Evolutionary conservation across 2,888 invertebrate genomes (phyloP).

Genomic region (Harpagoxenus sublaevis): DNA sequence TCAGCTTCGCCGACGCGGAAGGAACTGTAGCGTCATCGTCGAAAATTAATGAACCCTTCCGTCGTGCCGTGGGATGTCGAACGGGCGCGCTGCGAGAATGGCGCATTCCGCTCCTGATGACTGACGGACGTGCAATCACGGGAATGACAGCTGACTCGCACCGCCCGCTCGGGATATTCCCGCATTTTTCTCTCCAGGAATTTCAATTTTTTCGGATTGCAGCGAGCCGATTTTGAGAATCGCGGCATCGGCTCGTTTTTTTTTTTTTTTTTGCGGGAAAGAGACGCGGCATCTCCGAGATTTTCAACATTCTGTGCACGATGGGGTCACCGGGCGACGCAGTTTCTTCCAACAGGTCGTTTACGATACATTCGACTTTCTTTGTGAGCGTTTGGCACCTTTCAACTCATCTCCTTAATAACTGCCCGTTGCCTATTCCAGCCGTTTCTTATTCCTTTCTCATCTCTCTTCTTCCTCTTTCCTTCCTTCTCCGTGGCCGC

Average conservation of each 20-base stretch:
- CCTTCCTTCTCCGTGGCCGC: not conserved
- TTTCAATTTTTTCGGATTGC: slow-evolving; percentile 77
- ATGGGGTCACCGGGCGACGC: slow-evolving; percentile 56
- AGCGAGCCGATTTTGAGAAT: slow-evolving; percentile 61
- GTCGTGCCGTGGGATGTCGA: slow-evolving; percentile 55
- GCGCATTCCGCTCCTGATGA: slow-evolving; percentile 73
- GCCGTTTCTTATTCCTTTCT: not conserved
- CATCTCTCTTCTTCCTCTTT: not conserved
- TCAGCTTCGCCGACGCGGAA: slow-evolving; percentile 37
- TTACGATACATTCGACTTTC: slow-evolving; percentile 83
- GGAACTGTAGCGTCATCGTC: slow-evolving; percentile 63
- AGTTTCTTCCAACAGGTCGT: slow-evolving; percentile 68
- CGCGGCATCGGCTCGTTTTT: slow-evolving; percentile 45
- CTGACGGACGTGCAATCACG: slow-evolving; percentile 76
- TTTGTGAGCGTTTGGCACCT: slow-evolving; percentile 82
- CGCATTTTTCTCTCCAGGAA: slow-evolving; percentile 74
- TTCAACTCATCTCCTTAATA: slow-evolving; percentile 80
- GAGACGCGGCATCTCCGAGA: slow-evolving; percentile 61
- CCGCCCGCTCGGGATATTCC: slow-evolving; percentile 63
- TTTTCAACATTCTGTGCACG: slow-evolving; percentile 75
- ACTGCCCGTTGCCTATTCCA: slow-evolving; percentile 73
- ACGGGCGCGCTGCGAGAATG: slow-evolving; percentile 68
- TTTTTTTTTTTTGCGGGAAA: slow-evolving; percentile 2
- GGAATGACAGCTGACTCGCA: slow-evolving; percentile 73
- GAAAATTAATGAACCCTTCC: slow-evolving; percentile 75